phyloP scores from a whole-genome alignment of 2,888 invertebrate species.

The Agrenia bidenticulata region DNA sequence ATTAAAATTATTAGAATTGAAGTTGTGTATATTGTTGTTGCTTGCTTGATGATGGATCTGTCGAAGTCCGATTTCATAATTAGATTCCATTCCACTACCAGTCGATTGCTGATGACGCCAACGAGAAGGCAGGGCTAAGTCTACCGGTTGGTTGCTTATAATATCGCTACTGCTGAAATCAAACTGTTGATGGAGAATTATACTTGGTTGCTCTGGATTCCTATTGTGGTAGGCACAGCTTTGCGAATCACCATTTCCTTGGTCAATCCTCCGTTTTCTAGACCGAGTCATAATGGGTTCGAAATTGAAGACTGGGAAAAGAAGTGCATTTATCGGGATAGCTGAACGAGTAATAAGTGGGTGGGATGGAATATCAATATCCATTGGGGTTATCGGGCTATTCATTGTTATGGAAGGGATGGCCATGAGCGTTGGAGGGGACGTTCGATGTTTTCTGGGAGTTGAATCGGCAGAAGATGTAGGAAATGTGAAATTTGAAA shows the following conservation, averaged over 20 bases:
- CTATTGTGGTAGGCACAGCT: slow-evolving; percentile 2
- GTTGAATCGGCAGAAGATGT: slow-evolving; percentile 18
- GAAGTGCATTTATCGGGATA: background rate
- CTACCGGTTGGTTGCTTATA: slow-evolving; percentile 3
- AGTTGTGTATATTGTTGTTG: background rate
- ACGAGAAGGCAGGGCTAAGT: slow-evolving; percentile 30
- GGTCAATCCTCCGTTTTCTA: slow-evolving; percentile 50
- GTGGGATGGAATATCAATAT: too few relatives aligned
- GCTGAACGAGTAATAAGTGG: slow-evolving; percentile 1
- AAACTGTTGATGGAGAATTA: too few relatives aligned
- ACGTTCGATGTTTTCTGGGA: slow-evolving; percentile 7
- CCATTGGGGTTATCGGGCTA: slow-evolving; percentile 4
- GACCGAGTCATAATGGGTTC: slow-evolving; percentile 53
- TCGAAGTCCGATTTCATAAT: background rate
- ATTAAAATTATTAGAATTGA: slow-evolving; percentile 1
- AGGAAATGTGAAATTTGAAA: slow-evolving; percentile 32
- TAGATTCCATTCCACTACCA: slow-evolving; percentile 9
- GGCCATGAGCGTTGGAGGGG: slow-evolving; percentile 17
- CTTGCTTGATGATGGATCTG: background rate
- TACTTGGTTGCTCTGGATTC: too few relatives aligned
- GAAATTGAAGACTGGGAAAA: slow-evolving; percentile 31
- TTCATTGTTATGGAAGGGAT: slow-evolving; percentile 9
- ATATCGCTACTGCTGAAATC: background rate
- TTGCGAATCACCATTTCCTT: background rate
- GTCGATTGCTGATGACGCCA: slow-evolving; percentile 16